phyloP scores from a whole-genome alignment of 2,797 vertebrate genomes.

The Sciurus vulgaris region DNA sequence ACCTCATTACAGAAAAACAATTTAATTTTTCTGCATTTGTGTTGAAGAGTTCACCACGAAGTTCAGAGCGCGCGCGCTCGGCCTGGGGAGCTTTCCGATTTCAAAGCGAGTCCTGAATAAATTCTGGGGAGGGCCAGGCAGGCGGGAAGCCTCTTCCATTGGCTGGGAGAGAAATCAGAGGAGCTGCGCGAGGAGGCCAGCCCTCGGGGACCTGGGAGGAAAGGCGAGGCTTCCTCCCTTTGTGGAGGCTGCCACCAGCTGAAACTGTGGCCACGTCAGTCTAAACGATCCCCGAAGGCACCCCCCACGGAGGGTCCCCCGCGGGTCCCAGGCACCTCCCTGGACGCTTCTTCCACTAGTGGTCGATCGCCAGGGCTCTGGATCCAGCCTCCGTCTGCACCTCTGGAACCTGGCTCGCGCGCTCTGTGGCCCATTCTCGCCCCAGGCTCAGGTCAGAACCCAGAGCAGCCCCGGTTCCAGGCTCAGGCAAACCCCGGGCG shows the following conservation, averaged over 20 bases:
- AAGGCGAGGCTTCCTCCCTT: not conserved
- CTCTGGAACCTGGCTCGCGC: not conserved
- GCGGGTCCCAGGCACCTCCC: not conserved
- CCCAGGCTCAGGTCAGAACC: not conserved
- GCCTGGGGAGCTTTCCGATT: not conserved
- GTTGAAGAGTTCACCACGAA: slow-evolving; percentile 55
- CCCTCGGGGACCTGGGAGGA: not conserved
- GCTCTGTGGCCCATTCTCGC: not conserved
- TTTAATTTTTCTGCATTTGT: slow-evolving; percentile 64
- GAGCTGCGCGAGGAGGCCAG: not conserved
- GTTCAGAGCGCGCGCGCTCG: fast-evolving
- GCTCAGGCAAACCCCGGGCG: too few species aligned
- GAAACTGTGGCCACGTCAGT: fast-evolving
- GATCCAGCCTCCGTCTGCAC: not conserved
- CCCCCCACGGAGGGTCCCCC: not conserved
- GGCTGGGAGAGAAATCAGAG: not conserved
- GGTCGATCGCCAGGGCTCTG: fast-evolving
- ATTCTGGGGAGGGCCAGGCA: not conserved
- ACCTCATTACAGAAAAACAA: slow-evolving; percentile 63
- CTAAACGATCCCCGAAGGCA: not conserved
- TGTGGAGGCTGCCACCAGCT: too few species aligned
- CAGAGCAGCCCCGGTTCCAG: too few species aligned
- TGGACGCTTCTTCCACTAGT: not conserved
- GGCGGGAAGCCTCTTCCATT: not conserved
- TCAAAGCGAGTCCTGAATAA: not conserved